A percentile compares a stretch with the other conserved stretches of the same genome.
Evolutionary conservation across 2,888 invertebrate species (phyloP).

Genomic region (Aphrophora alni): DNA sequence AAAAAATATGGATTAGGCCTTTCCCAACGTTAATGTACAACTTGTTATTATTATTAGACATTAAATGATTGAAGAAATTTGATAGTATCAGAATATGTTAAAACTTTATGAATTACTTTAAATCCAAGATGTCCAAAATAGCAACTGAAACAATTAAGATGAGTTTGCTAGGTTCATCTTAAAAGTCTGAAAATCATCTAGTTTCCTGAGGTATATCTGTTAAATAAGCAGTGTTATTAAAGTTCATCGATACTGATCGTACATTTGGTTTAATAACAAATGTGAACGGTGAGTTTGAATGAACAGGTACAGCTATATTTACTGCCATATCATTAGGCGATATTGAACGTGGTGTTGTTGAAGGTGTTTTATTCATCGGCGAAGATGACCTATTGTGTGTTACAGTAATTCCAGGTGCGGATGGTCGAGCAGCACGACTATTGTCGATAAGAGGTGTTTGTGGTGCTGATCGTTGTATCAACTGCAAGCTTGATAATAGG

Average conservation of each 20-base stretch:
- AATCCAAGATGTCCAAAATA: background rate
- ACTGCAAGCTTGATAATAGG: constrained; percentile 34
- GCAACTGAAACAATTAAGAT: background rate
- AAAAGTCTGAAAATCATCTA: constrained; percentile 41
- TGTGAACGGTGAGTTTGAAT: constrained; percentile 22
- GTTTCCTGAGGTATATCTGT: constrained; percentile 19
- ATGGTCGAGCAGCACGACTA: constrained; percentile 11
- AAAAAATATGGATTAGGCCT: background rate
- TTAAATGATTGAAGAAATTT: background rate
- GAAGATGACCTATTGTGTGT: constrained; percentile 18
- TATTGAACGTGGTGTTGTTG: constrained; percentile 40
- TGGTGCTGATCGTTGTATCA: constrained; percentile 48
- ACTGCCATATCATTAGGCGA: constrained; percentile 29
- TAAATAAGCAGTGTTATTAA: constrained; percentile 43
- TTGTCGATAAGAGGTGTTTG: constrained; percentile 45
- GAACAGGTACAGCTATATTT: background rate
- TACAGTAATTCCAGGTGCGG: background rate
- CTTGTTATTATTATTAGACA: background rate
- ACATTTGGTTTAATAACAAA: constrained; percentile 36
- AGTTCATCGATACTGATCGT: constrained; percentile 48
- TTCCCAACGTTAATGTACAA: background rate
- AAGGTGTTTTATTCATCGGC: constrained; percentile 16
- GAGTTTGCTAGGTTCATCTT: constrained; percentile 15
- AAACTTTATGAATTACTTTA: background rate
- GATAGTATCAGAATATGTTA: background rate